A percentile compares a stretch with the other conserved stretches of the same genome.
These are phyloP conservation scores for Spodoptera picta DNA, from an alignment of 2,888 invertebrate species.

Conservation along the genomic window DNA sequence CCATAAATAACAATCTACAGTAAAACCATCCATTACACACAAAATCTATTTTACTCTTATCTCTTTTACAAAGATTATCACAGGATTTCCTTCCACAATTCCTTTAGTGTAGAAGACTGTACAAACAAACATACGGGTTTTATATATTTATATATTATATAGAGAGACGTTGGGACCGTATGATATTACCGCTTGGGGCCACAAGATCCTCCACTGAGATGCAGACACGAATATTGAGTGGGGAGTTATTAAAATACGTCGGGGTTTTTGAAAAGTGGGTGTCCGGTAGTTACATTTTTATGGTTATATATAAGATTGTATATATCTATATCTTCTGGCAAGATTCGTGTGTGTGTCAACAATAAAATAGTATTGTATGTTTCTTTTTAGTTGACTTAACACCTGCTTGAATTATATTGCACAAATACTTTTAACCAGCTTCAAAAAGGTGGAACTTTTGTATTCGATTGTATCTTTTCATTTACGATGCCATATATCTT, in stretches of 20 bases:
- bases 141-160: constrained; percentile 20
- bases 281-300: background rate
- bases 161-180: constrained; percentile 25
- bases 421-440: too few species aligned
- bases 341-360: too few species aligned
- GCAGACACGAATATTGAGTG: constrained; percentile 33
- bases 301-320: background rate
- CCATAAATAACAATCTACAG: too few species aligned
- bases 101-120: constrained; percentile 8
- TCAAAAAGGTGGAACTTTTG: too few species aligned
- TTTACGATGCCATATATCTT: too few species aligned
- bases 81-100: background rate
- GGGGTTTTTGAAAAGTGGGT: constrained; percentile 11
- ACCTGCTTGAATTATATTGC: too few species aligned
- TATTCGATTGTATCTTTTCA: too few species aligned
- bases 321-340: too few species aligned
- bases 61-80: background rate
- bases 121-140: constrained; percentile 33
- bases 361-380: too few species aligned
- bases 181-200: constrained; percentile 45
- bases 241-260: constrained; percentile 34
- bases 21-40: background rate
- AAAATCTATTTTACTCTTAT: background rate
- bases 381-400: too few species aligned
- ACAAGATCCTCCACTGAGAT: constrained; percentile 13